Evolutionary conservation across 2,113 vertebrate genomes (phyloP), one percentile per base, ranked within the genome.

Genomic region (Petromus typicus): DNA sequence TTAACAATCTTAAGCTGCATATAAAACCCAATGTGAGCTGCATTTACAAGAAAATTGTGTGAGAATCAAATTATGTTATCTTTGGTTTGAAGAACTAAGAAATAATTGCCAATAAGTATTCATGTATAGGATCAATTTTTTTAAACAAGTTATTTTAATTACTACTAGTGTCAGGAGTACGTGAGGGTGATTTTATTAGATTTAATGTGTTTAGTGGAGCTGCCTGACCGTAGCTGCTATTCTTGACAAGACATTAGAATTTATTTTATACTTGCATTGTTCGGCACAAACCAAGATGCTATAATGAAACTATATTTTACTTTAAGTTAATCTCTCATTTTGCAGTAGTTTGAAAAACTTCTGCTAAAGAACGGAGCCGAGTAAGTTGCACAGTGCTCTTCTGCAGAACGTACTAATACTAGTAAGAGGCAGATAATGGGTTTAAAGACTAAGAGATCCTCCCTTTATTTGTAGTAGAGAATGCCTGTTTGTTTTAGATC

Each of bases 81-180:
- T 98, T 98, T 98, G 97, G 96, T 98, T 98, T 99, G 98, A 98
- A 98, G 98, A 98, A 98, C 97, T 98, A 98, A 98, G 98, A 98
- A 98, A 98, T 99, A 99, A 99, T 99, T 99, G 98, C 98, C 98
- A 98, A 98, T 98, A 99, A 98, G 98, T 98, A 99, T 99, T 98
- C 98, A 98, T 98, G 97, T 98, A 98, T 98, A 98, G 98, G 97
- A 96, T 96, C 98, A 96, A 96, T 97, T 98, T 98, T 96, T 51
- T 98, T 98, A 98, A 98, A 98, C 97, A 98, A 98, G 98, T 98
- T 98, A 98, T 98, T 98, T 98, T 98, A 99, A 99, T 99, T 99
- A 98, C 98, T 98, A 94, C 97, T 95, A 96, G 97, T 98, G 97
- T 98, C 98, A 98, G 98, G 97, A 98, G 96, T 97, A 98, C 91